Evolutionary conservation across 2,797 vertebrate genomes (phyloP).

Genomic region (Neopelma chrysocephalum): DNA sequence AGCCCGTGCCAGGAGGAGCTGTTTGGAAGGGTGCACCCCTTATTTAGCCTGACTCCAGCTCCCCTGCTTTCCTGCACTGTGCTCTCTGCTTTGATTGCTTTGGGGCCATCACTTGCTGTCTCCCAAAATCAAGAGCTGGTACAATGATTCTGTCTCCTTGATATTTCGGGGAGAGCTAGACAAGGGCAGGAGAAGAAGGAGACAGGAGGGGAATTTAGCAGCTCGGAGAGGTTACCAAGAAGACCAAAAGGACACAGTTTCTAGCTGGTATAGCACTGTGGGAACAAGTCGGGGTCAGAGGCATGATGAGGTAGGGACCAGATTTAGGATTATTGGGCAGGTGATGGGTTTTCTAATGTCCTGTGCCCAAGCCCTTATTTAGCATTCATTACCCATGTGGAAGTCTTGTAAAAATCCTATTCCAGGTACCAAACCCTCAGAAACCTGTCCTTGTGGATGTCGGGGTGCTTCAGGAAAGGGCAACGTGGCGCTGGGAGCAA

Average conservation of each 20-base stretch:
- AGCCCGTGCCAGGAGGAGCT: background rate
- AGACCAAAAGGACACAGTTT: background rate
- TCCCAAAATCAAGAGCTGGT: conserved; percentile 18
- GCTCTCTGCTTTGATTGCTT: background rate
- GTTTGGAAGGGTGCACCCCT: background rate
- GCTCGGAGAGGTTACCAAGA: background rate
- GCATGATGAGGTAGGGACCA: background rate
- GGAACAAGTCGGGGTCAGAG: background rate
- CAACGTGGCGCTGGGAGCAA: background rate
- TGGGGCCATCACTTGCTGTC: background rate
- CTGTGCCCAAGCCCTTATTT: background rate
- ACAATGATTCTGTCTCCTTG: background rate
- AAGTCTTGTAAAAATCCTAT: background rate
- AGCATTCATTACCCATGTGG: background rate
- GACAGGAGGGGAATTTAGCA: background rate
- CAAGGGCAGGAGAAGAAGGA: background rate
- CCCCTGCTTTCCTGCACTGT: background rate
- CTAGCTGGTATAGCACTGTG: background rate
- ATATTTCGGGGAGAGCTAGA: background rate
- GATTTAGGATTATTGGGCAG: background rate
- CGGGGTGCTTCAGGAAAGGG: background rate
- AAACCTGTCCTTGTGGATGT: background rate
- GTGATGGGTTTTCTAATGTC: background rate
- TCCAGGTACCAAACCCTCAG: background rate
- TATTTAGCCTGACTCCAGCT: background rate